Base-by-base conservation (phyloP, 37 sponge, comb jelly and placozoan species). In the Spongia lamella region DNA sequence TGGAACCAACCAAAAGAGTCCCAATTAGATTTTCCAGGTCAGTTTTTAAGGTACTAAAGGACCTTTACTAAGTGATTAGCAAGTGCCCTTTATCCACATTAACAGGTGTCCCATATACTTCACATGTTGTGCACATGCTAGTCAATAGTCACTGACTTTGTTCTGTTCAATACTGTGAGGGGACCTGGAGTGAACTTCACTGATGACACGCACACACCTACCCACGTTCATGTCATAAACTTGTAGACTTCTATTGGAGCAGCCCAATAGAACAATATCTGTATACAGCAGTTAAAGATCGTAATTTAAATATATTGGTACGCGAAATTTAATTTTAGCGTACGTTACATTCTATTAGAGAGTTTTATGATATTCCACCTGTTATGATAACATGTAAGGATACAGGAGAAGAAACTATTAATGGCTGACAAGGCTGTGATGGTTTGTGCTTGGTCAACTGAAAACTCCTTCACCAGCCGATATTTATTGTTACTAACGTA, bases 321-420 rank as follows among this genome's bases (percentile, higher is more conserved):
- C n/a, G n/a, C n/a, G n/a, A n/a, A n/a, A n/a, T n/a, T n/a, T n/a
- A n/a, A n/a, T n/a, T n/a, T n/a, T n/a, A n/a, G n/a, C n/a, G n/a
- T n/a, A n/a, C n/a, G n/a, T n/a, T n/a, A n/a, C n/a, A n/a, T n/a
- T n/a, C n/a, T n/a, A n/a, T n/a, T n/a, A n/a, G n/a, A n/a, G n/a
- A n/a, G n/a, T n/a, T n/a, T n/a, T n/a, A n/a, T n/a, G n/a, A n/a
- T n/a, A n/a, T 13, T 43, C 47, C 5, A 13, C 47, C 5, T 43
- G 47, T 43, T 43, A 13, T 43, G 9, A 43, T 5, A 5, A 43
- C 47, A 13, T 9, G 27, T 20, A 20, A 72, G 75, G 88, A 84
- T 90, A 94, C 95, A 84, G 37, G 99, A 98, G 72, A 87, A 87
- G 74, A 95, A 98, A 30, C 85, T 86, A 63, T 98, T 98, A 37